A percentile compares a stretch with the other conserved stretches of the same genome.
Evolutionary conservation across 2,888 invertebrate genomes (phyloP).

Genomic region (Metellina segmentata): DNA sequence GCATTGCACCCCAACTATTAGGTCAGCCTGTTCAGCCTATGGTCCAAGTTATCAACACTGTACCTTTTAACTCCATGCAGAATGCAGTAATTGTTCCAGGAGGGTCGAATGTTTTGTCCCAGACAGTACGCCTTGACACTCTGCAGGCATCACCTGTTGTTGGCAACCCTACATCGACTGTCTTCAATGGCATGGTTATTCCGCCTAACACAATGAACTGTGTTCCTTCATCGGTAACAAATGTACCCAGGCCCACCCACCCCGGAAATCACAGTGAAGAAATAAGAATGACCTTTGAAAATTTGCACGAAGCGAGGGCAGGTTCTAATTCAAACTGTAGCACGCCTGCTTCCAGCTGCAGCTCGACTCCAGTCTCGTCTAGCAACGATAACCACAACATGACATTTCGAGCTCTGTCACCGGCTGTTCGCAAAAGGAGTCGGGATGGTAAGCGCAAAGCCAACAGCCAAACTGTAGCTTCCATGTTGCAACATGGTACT

Average conservation of each 20-base stretch:
- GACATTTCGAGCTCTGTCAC: slow-evolving; percentile 58
- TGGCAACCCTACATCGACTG: slow-evolving; percentile 65
- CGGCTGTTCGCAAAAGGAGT: slow-evolving; percentile 71
- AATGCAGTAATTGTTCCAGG: slow-evolving; percentile 78
- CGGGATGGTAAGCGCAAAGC: slow-evolving; percentile 86
- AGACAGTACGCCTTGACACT: slow-evolving; percentile 73
- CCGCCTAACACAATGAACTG: slow-evolving; percentile 71
- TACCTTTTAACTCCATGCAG: slow-evolving; percentile 78
- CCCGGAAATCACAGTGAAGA: slow-evolving; percentile 67
- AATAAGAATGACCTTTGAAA: slow-evolving; percentile 66
- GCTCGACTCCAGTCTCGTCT: slow-evolving; percentile 77
- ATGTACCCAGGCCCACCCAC: slow-evolving; percentile 58
- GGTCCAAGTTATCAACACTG: slow-evolving; percentile 88
- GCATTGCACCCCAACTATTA: slow-evolving; percentile 78
- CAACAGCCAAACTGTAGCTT: slow-evolving; percentile 86
- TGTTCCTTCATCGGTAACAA: slow-evolving; percentile 59
- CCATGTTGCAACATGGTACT: slow-evolving; percentile 81
- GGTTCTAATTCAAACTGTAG: slow-evolving; percentile 78
- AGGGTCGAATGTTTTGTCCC: slow-evolving; percentile 74
- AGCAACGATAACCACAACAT: slow-evolving; percentile 71
- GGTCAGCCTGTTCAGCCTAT: slow-evolving; percentile 79
- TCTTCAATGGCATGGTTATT: slow-evolving; percentile 74
- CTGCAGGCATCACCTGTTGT: slow-evolving; percentile 72
- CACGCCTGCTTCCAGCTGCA: slow-evolving; percentile 78
- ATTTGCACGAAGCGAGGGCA: slow-evolving; percentile 73